Conservation (phyloP, 2,888 invertebrate genomes). For the Lutraria lutraria region DNA sequence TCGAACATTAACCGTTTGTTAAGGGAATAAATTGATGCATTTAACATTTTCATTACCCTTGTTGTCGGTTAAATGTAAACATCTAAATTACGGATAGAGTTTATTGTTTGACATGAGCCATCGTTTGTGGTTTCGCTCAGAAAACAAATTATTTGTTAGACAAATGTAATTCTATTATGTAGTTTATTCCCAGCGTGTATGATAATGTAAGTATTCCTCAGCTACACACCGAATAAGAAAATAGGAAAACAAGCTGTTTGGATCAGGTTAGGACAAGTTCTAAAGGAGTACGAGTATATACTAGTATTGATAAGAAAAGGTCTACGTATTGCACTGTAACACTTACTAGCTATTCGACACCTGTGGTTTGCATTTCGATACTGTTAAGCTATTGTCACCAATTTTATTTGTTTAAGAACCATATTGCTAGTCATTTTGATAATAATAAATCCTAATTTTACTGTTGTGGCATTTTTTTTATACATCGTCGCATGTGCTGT, state of each 20-base stretch:
- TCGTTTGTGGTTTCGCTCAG: neutral
- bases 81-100: neutral
- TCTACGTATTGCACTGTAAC: too few species aligned
- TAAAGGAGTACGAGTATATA: too few species aligned
- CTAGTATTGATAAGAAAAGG: too few species aligned
- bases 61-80: neutral
- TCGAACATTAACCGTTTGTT: neutral
- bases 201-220: neutral
- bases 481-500: too few species aligned
- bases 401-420: too few species aligned
- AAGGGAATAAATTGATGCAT: neutral
- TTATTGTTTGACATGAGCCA: neutral
- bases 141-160: slow-evolving; percentile 6
- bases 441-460: too few species aligned
- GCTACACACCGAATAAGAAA: neutral
- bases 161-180: neutral
- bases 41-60: neutral
- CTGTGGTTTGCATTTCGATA: too few species aligned
- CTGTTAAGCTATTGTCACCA: too few species aligned
- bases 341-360: too few species aligned
- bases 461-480: too few species aligned
- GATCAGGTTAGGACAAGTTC: neutral
- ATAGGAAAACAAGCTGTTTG: neutral
- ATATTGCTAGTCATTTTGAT: too few species aligned
- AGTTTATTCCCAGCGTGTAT: neutral